Conservation (phyloP, 2,797 vertebrate genomes). For the Sebastolobus alascanus region DNA sequence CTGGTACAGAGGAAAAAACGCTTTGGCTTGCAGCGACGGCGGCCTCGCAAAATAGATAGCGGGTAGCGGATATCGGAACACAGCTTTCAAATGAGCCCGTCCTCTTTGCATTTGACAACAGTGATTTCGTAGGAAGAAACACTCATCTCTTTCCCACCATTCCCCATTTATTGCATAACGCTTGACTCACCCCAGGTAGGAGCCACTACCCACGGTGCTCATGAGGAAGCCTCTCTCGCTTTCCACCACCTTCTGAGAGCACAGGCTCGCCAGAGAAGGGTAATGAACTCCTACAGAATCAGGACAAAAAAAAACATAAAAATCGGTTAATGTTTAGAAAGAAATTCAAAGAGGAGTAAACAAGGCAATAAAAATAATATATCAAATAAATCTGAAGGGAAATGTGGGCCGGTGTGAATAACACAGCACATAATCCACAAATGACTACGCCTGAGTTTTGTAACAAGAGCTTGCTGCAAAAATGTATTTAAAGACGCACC, state of each 20-base stretch:
- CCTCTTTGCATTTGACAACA: background rate
- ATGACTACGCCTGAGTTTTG: background rate
- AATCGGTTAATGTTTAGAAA: background rate
- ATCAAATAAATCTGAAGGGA: background rate
- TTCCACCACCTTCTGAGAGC: conserved; percentile 94
- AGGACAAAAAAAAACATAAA: conserved; percentile 11
- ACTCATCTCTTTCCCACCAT: background rate
- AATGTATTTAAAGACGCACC: background rate
- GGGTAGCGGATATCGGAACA: background rate
- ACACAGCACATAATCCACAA: background rate
- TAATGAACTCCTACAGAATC: conserved; percentile 90
- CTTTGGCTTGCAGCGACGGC: background rate
- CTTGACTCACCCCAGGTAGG: conserved; percentile 93
- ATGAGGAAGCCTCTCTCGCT: conserved; percentile 93
- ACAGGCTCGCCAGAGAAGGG: conserved; percentile 93
- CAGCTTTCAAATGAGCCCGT: background rate
- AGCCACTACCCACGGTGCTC: conserved; percentile 94
- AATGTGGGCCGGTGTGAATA: background rate
- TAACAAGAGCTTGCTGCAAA: background rate
- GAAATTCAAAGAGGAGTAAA: background rate
- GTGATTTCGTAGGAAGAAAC: background rate
- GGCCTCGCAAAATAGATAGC: background rate
- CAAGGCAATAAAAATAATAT: background rate
- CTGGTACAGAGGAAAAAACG: background rate
- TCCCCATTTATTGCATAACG: conserved; percentile 25